Percentiles rank a stretch among this genome's conserved stretches.
phyloP scores from a whole-genome alignment of 2,888 invertebrate species.

The Arrhopalites spinosus region DNA sequence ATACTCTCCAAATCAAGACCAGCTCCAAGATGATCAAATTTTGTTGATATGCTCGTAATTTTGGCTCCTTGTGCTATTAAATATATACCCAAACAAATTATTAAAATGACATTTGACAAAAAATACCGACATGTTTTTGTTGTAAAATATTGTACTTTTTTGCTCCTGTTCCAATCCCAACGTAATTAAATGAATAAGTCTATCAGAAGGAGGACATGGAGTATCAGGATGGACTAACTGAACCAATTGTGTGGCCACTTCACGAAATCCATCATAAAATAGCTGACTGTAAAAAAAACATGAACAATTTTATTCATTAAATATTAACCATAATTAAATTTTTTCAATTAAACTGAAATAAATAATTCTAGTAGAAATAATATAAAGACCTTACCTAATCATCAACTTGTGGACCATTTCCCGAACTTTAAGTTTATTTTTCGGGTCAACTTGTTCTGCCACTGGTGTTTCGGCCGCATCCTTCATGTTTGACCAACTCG shows the following conservation, averaged over 20 bases:
- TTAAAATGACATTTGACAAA: neutral
- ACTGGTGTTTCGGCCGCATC: neutral
- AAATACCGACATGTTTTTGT: neutral
- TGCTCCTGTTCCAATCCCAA: slow-evolving; percentile 85
- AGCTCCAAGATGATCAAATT: slow-evolving; percentile 67
- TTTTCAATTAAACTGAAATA: too few species aligned
- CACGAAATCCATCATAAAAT: slow-evolving; percentile 95
- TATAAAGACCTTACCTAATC: slow-evolving; percentile 84
- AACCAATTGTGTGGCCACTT: slow-evolving; percentile 84
- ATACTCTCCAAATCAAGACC: slow-evolving; percentile 94
- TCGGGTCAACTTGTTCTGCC: slow-evolving; percentile 57
- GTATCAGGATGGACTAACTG: slow-evolving; percentile 87
- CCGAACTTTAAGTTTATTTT: slow-evolving; percentile 83
- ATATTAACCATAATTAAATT: too few species aligned
- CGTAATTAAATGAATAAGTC: slow-evolving; percentile 82
- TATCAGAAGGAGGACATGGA: slow-evolving; percentile 94
- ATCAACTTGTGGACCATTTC: slow-evolving; percentile 88
- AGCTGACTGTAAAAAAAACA: slow-evolving; percentile 75
- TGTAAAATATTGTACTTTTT: slow-evolving; percentile 58
- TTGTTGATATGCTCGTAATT: slow-evolving; percentile 50
- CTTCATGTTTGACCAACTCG: slow-evolving; percentile 16
- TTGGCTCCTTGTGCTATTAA: slow-evolving; percentile 52
- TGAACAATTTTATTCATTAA: too few species aligned
- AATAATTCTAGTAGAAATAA: too few species aligned
- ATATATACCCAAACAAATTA: neutral